A percentile compares a stretch with the other conserved stretches of the same genome.
phyloP scores from a whole-genome alignment of 1,140 invertebrate species.

The Lordiphosa clarofinis region DNA sequence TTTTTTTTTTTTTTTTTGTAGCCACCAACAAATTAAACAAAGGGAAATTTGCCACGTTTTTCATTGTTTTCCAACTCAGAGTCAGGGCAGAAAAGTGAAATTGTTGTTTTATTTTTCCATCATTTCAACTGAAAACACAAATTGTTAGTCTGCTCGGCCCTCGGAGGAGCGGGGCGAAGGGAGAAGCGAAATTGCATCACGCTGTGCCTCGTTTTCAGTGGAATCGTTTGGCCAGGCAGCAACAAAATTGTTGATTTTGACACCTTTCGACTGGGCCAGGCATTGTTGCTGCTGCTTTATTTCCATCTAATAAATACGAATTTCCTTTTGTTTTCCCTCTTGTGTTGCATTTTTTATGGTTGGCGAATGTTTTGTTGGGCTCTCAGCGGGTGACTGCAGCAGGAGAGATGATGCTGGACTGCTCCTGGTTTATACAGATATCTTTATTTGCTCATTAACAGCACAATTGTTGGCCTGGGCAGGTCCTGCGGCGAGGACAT shows the following conservation, averaged over 20 bases:
- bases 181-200: constrained; percentile 64
- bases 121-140: constrained; percentile 51
- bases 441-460: constrained; percentile 76
- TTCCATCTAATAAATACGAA: constrained; percentile 68
- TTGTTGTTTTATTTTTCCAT: constrained; percentile 39
- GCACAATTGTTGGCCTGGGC: constrained; percentile 56
- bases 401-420: constrained; percentile 44
- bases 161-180: constrained; percentile 6
- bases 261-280: constrained; percentile 52
- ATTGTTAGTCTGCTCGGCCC: constrained; percentile 19
- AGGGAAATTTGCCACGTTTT: constrained; percentile 78
- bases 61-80: constrained; percentile 62
- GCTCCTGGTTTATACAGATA: constrained; percentile 42
- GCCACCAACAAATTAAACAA: constrained; percentile 67
- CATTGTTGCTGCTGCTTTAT: constrained; percentile 56
- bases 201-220: constrained; percentile 57
- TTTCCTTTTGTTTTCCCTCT: constrained; percentile 20
- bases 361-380: constrained; percentile 37
- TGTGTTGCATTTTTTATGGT: constrained; percentile 71
- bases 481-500: constrained; percentile 49
- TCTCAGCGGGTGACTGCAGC: constrained; percentile 36
- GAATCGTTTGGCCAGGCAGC: constrained; percentile 65
- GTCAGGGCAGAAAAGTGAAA: constrained; percentile 56
- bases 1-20: constrained; percentile 43
- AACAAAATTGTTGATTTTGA: constrained; percentile 73